Conservation (phyloP, 2,888 invertebrate genomes). For the Tachina grossa region DNA sequence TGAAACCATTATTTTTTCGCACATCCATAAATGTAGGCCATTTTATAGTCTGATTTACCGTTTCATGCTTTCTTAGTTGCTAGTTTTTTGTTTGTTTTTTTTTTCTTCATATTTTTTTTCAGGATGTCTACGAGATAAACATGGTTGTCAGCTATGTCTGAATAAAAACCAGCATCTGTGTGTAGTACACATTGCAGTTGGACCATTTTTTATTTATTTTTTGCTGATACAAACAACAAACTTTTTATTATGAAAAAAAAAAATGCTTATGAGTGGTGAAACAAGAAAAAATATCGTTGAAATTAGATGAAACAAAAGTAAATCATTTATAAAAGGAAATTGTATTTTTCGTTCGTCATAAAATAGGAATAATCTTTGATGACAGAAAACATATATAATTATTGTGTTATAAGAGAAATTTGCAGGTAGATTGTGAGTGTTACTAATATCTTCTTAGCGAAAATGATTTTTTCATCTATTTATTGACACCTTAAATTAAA, state of each 20-base stretch:
- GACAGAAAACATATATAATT: not conserved
- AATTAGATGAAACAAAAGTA: constrained; percentile 44
- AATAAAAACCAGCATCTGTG: constrained; percentile 31
- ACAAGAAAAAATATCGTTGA: constrained; percentile 15
- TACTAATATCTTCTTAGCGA: too few relatives aligned
- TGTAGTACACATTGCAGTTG: constrained; percentile 36
- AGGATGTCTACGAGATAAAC: constrained; percentile 63
- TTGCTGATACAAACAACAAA: constrained; percentile 12
- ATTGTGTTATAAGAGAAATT: not conserved
- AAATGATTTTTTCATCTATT: too few relatives aligned
- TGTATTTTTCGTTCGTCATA: constrained; percentile 5
- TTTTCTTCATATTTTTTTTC: constrained; percentile 29
- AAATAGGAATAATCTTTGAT: constrained; percentile 2
- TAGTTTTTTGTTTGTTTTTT: constrained; percentile 3
- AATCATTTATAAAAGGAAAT: constrained; percentile 52
- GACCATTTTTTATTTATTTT: constrained; percentile 32
- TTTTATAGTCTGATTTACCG: constrained; percentile 9
- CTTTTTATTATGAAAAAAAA: constrained; percentile 47
- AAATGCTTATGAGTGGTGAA: constrained; percentile 14
- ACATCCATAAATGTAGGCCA: not conserved
- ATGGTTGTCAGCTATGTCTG: constrained; percentile 61
- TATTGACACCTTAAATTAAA: too few relatives aligned
- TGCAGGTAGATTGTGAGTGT: not conserved
- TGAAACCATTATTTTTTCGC: not conserved
- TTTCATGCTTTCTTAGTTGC: constrained; percentile 20